phyloP scores from a whole-genome alignment of 2,113 vertebrate genomes.

The Saccopteryx bilineata region DNA sequence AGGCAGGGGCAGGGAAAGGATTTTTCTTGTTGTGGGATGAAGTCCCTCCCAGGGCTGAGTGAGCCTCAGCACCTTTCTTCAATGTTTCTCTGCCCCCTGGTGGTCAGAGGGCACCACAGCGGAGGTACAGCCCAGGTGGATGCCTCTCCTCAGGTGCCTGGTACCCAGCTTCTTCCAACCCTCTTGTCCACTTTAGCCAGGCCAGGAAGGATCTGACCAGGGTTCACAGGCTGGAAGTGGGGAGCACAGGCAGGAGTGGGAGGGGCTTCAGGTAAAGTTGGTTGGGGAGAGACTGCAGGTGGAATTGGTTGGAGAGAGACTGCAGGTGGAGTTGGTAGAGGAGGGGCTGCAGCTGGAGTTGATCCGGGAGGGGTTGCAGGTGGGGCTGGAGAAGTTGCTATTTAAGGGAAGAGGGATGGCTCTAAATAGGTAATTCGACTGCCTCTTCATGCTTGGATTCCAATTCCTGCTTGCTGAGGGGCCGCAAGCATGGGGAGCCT shows the following conservation, averaged over 20 bases:
- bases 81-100: slow-evolving; percentile 70
- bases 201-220: too few species aligned
- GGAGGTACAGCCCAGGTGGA: not conserved
- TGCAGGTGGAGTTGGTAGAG: not conserved
- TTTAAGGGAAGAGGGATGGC: not conserved
- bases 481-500: not conserved
- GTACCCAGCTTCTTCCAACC: not conserved
- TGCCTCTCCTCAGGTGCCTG: not conserved
- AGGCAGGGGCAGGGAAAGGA: not conserved
- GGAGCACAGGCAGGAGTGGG: not conserved
- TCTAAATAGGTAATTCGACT: accelerated
- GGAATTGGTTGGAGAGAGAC: not conserved
- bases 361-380: not conserved
- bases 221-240: not conserved
- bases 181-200: not conserved
- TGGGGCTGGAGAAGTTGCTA: not conserved
- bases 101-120: not conserved
- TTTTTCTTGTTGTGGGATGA: not conserved
- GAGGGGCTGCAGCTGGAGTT: not conserved
- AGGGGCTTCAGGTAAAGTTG: not conserved
- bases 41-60: accelerated
- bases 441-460: accelerated
- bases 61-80: not conserved
- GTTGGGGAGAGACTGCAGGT: not conserved
- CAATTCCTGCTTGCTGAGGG: not conserved